Base-by-base conservation (phyloP, 2,797 vertebrate species). In the Holocentrus rufus region DNA sequence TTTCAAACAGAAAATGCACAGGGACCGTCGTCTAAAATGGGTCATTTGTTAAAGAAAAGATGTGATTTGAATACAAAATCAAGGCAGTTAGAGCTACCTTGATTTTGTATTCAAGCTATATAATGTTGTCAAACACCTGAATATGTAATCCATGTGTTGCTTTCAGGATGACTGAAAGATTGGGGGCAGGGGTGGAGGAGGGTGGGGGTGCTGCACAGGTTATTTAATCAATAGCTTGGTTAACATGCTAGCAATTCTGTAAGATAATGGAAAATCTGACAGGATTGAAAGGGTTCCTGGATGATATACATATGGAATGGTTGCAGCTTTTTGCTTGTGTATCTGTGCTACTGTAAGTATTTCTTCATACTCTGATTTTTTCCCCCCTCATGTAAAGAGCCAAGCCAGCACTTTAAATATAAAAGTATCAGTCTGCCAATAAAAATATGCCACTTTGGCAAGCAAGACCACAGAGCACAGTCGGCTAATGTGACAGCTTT, bases 401-500 rank as follows among this genome's bases (percentile, higher is more conserved):
- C 30, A 59, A 65, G 67, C 81, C 80, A 86, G 84, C 79, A 76
- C 81, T 87, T 87, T 74, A 86, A 90, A 90, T 90, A 85, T 81
- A 80, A 83, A 89, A 69, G 56, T 54, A 80, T 76, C 60, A 55
- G 65, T 59, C 72, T 82, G 90, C 89, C 91, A 91, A 91, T 82
- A 87, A 83, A 92, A 92, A 87, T 90, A 85, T 77, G 79, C 69
- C 79, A 87, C 84, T 90, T 90, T 92, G 90, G 87, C 89, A 83
- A 79, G 75, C 71, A 65, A 73, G 77, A 83, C 80, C 83, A 71
- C 70, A 65, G 73, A 76, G 81, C 89, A 82, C 86, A 90, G 89
- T 90, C 77, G 64, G 87, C 80, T 91, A 90, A 90, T 92, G 82
- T 86, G 85, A 91, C 85, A 85, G 90, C 89, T 89, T 91, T 91